phyloP scores from a whole-genome alignment of 2,797 vertebrate genomes.

The Propithecus deckenii region DNA sequence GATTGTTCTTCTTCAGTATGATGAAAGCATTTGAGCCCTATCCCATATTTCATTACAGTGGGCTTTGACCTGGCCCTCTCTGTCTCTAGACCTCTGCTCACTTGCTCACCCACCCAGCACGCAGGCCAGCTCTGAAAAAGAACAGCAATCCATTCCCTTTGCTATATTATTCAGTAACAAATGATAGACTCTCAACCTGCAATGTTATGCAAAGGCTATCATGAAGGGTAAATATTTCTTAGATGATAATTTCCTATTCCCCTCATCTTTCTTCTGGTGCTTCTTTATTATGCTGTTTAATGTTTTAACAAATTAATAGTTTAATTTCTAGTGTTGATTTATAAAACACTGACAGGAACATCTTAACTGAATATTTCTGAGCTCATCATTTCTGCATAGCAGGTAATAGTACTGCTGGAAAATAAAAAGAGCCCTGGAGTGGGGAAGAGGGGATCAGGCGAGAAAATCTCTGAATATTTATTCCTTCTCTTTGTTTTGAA shows the following conservation, averaged over 20 bases:
- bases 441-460: not conserved
- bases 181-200: constrained; percentile 26
- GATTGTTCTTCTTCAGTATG: not conserved
- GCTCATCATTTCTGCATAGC: not conserved
- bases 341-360: constrained; percentile 48
- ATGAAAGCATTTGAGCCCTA: not conserved
- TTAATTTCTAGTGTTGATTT: constrained; percentile 56
- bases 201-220: constrained; percentile 28
- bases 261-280: not conserved
- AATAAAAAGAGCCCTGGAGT: not conserved
- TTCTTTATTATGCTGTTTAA: constrained; percentile 55
- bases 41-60: not conserved
- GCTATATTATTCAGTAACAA: constrained; percentile 43
- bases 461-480: not conserved
- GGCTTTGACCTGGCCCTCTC: not conserved
- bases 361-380: constrained; percentile 48
- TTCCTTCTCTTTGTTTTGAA: not conserved
- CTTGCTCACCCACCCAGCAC: not conserved
- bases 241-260: constrained; percentile 26
- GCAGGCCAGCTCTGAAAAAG: not conserved
- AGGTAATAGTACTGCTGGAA: not conserved
- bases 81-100: not conserved
- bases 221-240: constrained; percentile 53
- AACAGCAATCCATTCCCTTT: constrained; percentile 31
- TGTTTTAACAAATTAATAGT: constrained; percentile 57